Evolutionary conservation across 2,888 invertebrate genomes (phyloP).

Genomic region (Pterostichus madidus): DNA sequence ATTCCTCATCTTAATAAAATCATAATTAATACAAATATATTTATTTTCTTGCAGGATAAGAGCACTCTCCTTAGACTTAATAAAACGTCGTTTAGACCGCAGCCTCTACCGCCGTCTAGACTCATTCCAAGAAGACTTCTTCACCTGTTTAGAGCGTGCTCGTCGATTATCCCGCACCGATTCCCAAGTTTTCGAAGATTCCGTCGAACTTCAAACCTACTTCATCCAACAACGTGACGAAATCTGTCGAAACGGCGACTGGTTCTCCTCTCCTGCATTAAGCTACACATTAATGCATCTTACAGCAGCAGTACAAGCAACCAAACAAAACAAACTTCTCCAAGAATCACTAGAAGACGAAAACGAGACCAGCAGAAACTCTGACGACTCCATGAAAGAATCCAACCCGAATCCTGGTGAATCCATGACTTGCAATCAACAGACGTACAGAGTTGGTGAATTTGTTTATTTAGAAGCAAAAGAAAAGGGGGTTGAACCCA

Average conservation of each 20-base stretch:
- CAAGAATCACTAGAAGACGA: constrained; percentile 91
- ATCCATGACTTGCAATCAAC: constrained; percentile 87
- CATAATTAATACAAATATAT: too few species aligned
- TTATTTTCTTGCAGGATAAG: constrained; percentile 80
- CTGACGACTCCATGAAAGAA: constrained; percentile 76
- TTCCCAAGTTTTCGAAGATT: constrained; percentile 97
- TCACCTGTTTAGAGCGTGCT: constrained; percentile 94
- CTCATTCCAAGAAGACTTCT: constrained; percentile 97
- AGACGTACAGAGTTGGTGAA: constrained; percentile 90
- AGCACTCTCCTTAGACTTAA: constrained; percentile 93
- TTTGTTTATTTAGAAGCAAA: constrained; percentile 92
- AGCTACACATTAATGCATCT: constrained; percentile 89
- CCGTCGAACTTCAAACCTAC: constrained; percentile 94
- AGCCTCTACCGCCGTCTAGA: constrained; percentile 96
- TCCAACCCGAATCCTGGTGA: constrained; percentile 76
- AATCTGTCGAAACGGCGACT: constrained; percentile 86
- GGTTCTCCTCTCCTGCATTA: constrained; percentile 92
- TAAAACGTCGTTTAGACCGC: constrained; percentile 94
- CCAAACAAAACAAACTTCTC: constrained; percentile 87
- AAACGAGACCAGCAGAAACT: constrained; percentile 79
- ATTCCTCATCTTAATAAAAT: too few species aligned
- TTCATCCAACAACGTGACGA: constrained; percentile 89
- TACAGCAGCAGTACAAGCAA: constrained; percentile 85
- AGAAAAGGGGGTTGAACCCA: constrained; percentile 84
- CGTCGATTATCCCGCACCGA: constrained; percentile 93